Percentiles rank a stretch among this genome's conserved stretches.
These are phyloP conservation scores for Microcebus tavaratra DNA, from an alignment of 2,113 vertebrate species.

Conservation along the genomic window DNA sequence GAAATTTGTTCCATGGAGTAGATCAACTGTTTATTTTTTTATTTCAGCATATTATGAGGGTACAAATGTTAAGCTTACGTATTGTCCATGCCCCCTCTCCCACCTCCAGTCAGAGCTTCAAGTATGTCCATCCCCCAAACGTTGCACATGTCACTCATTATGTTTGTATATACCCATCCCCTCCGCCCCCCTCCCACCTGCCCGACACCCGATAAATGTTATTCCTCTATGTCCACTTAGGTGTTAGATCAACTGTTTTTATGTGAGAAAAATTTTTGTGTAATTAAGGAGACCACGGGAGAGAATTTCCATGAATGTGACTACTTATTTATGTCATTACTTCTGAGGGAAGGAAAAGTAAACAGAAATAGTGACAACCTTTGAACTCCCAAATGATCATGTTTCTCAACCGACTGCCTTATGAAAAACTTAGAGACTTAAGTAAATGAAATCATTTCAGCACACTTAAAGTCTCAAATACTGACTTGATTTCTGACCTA, in stretches of 20 bases:
- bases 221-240: no score
- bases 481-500: not conserved
- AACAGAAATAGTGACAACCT: not conserved
- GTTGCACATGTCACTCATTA: no score
- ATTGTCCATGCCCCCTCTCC: no score
- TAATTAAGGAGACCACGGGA: not conserved
- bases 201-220: no score
- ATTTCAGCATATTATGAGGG: no score
- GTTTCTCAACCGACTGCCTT: not conserved
- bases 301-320: not conserved
- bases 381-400: not conserved
- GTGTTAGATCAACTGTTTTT: not conserved
- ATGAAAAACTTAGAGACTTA: not conserved
- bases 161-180: no score
- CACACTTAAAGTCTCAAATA: not conserved
- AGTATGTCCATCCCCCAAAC: no score
- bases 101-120: no score
- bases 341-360: not conserved
- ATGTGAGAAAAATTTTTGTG: not conserved
- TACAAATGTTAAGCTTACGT: no score
- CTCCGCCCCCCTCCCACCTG: no score
- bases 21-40: not conserved
- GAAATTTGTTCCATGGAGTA: not conserved
- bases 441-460: not conserved
- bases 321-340: not conserved